These are phyloP conservation scores for Terrapene triunguis DNA, from an alignment of 2,113 vertebrate species.

Conservation along the genomic window DNA sequence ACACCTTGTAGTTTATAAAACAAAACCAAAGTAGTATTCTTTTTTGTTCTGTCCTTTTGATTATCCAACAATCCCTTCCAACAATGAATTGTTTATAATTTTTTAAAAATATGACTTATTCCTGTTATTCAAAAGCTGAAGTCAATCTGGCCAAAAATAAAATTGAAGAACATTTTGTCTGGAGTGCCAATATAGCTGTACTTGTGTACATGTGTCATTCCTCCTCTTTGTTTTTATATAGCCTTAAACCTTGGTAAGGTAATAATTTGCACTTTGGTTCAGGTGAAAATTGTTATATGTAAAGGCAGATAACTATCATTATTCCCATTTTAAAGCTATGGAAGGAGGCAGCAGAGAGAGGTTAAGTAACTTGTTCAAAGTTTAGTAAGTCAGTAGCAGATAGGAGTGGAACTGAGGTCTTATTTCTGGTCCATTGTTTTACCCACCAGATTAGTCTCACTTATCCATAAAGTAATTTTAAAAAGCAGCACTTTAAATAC, in stretches of 20 bases:
- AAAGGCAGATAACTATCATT: neutral
- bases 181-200: neutral
- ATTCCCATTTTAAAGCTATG: neutral
- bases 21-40: neutral
- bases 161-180: neutral
- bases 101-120: neutral
- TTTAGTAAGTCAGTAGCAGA: neutral
- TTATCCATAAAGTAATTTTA: neutral
- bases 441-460: neutral
- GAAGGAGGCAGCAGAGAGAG: neutral
- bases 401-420: neutral
- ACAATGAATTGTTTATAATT: neutral
- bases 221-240: neutral
- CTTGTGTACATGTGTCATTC: neutral
- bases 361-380: neutral
- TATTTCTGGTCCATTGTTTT: accelerated
- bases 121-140: neutral
- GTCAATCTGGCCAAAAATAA: neutral
- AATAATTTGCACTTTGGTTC: neutral
- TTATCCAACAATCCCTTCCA: neutral
- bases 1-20: neutral
- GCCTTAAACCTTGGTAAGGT: neutral
- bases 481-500: conserved; percentile 38
- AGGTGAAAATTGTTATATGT: neutral
- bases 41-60: neutral